A percentile compares a stretch with the other conserved stretches of the same genome.
Evolutionary conservation across 2,888 invertebrate species (phyloP).

Genomic region (Physocephala rufipes): DNA sequence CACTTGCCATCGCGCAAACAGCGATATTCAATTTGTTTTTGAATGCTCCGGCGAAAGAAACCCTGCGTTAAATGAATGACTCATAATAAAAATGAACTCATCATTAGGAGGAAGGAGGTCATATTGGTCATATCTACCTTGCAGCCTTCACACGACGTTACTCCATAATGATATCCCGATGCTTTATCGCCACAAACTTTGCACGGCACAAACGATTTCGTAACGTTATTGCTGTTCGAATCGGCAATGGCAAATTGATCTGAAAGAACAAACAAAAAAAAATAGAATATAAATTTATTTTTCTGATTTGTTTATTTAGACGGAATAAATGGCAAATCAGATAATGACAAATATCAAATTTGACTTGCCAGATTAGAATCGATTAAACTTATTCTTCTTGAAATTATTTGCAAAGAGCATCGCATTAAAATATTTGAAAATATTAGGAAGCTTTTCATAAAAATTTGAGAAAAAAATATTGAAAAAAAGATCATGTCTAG

Average conservation of each 20-base stretch:
- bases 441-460: too few relatives aligned
- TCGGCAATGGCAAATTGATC: slow-evolving; percentile 81
- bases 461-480: too few relatives aligned
- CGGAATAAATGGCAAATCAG: too few relatives aligned
- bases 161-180: slow-evolving; percentile 93
- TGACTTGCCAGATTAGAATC: too few relatives aligned
- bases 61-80: slow-evolving; percentile 71
- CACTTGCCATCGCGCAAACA: slow-evolving; percentile 95
- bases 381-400: too few relatives aligned
- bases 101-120: too few relatives aligned
- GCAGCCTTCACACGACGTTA: slow-evolving; percentile 97
- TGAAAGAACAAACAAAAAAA: slow-evolving; percentile 59
- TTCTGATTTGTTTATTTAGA: too few relatives aligned
- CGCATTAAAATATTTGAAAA: too few relatives aligned
- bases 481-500: too few relatives aligned
- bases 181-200: slow-evolving; percentile 97
- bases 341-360: too few relatives aligned
- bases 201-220: slow-evolving; percentile 91
- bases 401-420: too few relatives aligned
- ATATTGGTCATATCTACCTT: slow-evolving; percentile 78
- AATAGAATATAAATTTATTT: background rate
- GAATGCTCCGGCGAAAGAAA: slow-evolving; percentile 94
- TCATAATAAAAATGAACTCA: slow-evolving; percentile 1
- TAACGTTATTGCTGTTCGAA: slow-evolving; percentile 79
- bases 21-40: slow-evolving; percentile 96